Evolutionary conservation across 2,797 vertebrate genomes (phyloP).

Genomic region (Yasuhikotakia modesta): DNA sequence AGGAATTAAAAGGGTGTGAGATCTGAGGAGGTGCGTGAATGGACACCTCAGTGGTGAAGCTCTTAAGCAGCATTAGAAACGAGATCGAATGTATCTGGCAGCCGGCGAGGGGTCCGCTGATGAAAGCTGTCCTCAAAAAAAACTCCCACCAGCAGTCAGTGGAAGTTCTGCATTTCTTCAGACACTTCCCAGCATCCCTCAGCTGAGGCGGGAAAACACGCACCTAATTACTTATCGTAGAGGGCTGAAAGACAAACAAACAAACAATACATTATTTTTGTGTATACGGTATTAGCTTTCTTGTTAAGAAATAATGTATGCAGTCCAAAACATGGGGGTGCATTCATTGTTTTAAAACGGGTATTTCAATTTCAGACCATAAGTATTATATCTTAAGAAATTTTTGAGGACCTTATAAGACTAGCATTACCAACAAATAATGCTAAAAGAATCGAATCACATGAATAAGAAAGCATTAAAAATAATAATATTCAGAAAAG

Average conservation of each 20-base stretch:
- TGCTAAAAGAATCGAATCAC: not conserved
- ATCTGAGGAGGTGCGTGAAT: constrained; percentile 28
- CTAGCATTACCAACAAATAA: constrained; percentile 11
- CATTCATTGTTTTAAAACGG: not conserved
- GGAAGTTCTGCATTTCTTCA: constrained; percentile 26
- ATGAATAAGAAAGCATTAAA: not conserved
- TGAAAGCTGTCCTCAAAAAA: constrained; percentile 35
- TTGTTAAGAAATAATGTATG: not conserved
- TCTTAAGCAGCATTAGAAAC: constrained; percentile 41
- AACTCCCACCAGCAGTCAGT: constrained; percentile 24
- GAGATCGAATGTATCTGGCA: constrained; percentile 43
- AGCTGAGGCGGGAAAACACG: constrained; percentile 38
- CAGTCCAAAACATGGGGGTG: not conserved
- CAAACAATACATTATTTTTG: constrained; percentile 30
- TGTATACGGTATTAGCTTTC: not conserved
- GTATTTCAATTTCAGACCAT: not conserved
- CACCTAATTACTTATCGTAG: constrained; percentile 49
- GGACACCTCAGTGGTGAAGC: constrained; percentile 33
- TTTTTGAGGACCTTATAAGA: constrained; percentile 67
- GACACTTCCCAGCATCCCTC: constrained; percentile 33
- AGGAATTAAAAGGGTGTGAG: constrained; percentile 44
- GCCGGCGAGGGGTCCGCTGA: constrained; percentile 40
- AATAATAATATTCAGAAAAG: not conserved
- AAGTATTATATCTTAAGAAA: not conserved
- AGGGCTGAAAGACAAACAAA: constrained; percentile 17